Evolutionary conservation across 2,888 invertebrate genomes (phyloP), one percentile per base, ranked within the genome.

Genomic region (Chouioia cunea): DNA sequence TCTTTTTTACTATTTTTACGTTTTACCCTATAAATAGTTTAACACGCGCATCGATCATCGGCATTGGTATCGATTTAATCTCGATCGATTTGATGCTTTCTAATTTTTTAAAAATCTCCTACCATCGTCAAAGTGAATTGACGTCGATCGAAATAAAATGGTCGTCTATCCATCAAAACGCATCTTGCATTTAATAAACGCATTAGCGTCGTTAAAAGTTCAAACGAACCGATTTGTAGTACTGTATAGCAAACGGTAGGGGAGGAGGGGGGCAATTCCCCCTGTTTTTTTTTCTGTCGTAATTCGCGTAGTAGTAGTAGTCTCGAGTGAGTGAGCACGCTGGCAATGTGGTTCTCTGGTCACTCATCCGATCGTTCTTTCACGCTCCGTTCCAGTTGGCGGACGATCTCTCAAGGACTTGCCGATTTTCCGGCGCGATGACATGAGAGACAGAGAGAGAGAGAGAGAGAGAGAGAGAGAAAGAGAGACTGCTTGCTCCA

Each of bases 111-210:
- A n/a, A n/a, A n/a, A n/a, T n/a, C n/a, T n/a, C n/a, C n/a, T n/a
- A n/a, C n/a, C n/a, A n/a, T n/a, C n/a, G n/a, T n/a, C n/a, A n/a
- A n/a, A n/a, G 6, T 10, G 36, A 36, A 36, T 10, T 6, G 12
- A 1, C 36, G n/a, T 27, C 27, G 27, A 27, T 6, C 27, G 6
- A 27, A 27, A n/a, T n/a, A n/a, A n/a, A n/a, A n/a, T n/a, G n/a
- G n/a, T n/a, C n/a, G n/a, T n/a, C n/a, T n/a, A n/a, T n/a, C 36
- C 72, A 75, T 72, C 73, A 71, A 74, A 69, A 67, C 70, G 63
- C 58, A 15, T 52, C 65, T 36, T 65, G 57, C 52, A 66, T 62
- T 66, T 62, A 65, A 66, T 54, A 64, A 64, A 65, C 60, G 59
- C 48, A 68, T 23, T 50, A 46, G 18, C 36, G 59, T 69, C 59